A percentile compares a stretch with the other conserved stretches of the same genome.
Evolutionary conservation across 1,140 invertebrate genomes (phyloP).

Genomic region (Drosophila virilis): DNA sequence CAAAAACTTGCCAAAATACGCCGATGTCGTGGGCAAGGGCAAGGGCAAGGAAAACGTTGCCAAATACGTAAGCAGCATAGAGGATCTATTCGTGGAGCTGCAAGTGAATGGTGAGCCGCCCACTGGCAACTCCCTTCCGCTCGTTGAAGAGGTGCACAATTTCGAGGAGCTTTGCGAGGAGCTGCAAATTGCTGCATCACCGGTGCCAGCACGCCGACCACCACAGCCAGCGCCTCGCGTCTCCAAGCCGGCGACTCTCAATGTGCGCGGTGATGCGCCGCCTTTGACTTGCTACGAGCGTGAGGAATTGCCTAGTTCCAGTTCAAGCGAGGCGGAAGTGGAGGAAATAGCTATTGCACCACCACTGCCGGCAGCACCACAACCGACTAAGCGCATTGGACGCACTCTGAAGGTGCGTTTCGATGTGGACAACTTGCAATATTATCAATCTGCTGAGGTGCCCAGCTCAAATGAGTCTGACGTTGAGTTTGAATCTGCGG

Average conservation of each 20-base stretch:
- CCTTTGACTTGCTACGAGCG: conserved; percentile 61
- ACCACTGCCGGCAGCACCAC: conserved; percentile 14
- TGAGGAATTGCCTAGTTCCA: conserved; percentile 61
- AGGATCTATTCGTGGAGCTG: conserved; percentile 66
- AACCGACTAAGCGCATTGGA: conserved; percentile 51
- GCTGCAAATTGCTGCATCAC: conserved; percentile 36
- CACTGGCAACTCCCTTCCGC: neutral
- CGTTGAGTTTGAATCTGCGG: conserved; percentile 32
- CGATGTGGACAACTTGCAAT: conserved; percentile 72
- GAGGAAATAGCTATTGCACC: conserved; percentile 24
- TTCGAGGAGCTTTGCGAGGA: conserved; percentile 67
- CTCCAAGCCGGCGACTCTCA: conserved; percentile 53
- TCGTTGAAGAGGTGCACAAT: conserved; percentile 18
- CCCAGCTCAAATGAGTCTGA: conserved; percentile 65
- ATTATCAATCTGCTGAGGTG: conserved; percentile 72
- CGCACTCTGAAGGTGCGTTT: conserved; percentile 67
- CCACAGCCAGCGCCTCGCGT: conserved; percentile 62
- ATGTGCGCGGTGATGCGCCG: conserved; percentile 49
- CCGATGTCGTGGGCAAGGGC: conserved; percentile 41
- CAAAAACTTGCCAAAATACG: conserved; percentile 58
- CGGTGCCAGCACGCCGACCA: conserved; percentile 13
- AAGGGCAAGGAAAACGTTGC: conserved; percentile 2
- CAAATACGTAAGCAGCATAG: conserved; percentile 59
- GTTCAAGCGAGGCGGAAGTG: conserved; percentile 55
- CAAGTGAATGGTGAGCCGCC: conserved; percentile 16